phyloP scores from a whole-genome alignment of 1,140 invertebrate species.

The Halictus rubicundus region DNA sequence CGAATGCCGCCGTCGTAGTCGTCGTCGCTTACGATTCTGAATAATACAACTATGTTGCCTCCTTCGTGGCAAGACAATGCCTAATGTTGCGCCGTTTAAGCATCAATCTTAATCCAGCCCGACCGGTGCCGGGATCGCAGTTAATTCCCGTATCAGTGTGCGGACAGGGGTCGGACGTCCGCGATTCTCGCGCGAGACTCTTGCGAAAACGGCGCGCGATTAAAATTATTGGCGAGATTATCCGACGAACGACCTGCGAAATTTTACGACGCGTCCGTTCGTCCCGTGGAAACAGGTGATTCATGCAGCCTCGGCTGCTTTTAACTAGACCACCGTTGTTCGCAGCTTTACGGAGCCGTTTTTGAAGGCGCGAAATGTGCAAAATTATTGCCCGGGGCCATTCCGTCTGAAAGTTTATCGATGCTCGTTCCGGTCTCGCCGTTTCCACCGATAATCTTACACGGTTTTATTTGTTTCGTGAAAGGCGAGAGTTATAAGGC shows the following conservation, averaged over 20 bases:
- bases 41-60: constrained; percentile 23
- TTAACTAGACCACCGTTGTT: too few relatives aligned
- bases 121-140: neutral
- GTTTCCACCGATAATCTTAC: too few relatives aligned
- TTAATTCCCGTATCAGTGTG: constrained; percentile 37
- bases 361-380: too few relatives aligned
- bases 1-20: neutral
- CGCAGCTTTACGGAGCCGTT: too few relatives aligned
- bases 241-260: neutral
- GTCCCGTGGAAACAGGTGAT: too few relatives aligned
- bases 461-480: too few relatives aligned
- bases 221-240: neutral
- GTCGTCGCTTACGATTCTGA: neutral
- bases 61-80: constrained; percentile 19
- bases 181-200: too few relatives aligned
- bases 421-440: too few relatives aligned
- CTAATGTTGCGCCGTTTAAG: constrained; percentile 20
- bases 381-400: too few relatives aligned
- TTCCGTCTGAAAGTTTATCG: too few relatives aligned
- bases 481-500: too few relatives aligned
- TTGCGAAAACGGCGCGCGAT: neutral
- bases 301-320: too few relatives aligned
- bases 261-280: neutral
- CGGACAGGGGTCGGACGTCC: constrained; percentile 17
- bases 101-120: constrained; percentile 35